Base-by-base conservation (phyloP, 2,888 invertebrate species). In the Brenthis hecate region DNA sequence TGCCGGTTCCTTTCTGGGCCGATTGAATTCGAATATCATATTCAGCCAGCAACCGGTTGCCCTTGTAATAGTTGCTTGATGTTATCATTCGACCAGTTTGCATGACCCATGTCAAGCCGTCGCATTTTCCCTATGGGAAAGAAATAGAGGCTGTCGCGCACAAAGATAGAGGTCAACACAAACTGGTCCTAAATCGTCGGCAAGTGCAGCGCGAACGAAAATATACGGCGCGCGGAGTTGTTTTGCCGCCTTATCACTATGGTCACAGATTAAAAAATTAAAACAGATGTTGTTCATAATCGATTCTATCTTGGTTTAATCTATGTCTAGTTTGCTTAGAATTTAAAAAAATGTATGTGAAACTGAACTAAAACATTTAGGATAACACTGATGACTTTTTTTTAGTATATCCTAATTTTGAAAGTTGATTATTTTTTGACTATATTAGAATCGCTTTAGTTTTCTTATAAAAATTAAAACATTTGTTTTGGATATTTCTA, bases 31-130 rank as follows among this genome's bases (percentile, higher is more conserved):
- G 87, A 89, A 90, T 86, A 89, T 91, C 85, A 88, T 89, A 90
- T 89, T 91, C 87, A 90, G 88, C 84, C 85, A 84, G 85, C 86
- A 86, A 91, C 91, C 89, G 89, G 92, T 90, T 90, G 92, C 92
- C 92, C 92, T 92, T 92, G 92, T 92, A 92, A 92, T 92, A 92
- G 92, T 92, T 92, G 91, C 87, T 87, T 86, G 87, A 89, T 88
- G 91, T 89, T 92, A 92, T 92, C 91, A 91, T 80, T 83, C 77
- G 80, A 73, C 89, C 86, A 87, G 73, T 77, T 74, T 78, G 74
- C 5, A 63, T 74, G 87, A 81, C 70, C 87, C 77, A 69, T 85
- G 85, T 85, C 83, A 84, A 79, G 81, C 80, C 71, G 70, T 65
- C 71, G 63, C 51, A 69, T 72, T 73, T 77, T 75, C 75, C 83